These are phyloP conservation scores for Poeciliopsis prolifica DNA, from an alignment of 2,113 vertebrate species.

Conservation along the genomic window DNA sequence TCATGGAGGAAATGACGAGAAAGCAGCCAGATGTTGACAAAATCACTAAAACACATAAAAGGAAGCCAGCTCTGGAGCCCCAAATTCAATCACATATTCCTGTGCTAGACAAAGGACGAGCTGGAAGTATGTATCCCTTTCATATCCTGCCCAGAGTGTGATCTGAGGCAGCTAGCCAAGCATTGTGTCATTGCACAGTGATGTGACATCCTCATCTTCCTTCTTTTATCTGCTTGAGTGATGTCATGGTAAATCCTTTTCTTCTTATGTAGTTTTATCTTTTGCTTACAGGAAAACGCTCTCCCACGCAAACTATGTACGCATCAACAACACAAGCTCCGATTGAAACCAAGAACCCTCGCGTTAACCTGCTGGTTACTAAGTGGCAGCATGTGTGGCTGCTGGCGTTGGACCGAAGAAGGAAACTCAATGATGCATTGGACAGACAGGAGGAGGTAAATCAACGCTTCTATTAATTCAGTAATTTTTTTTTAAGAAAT, in stretches of 20 bases:
- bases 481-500: not conserved
- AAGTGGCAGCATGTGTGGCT: conserved; percentile 99
- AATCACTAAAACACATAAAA: conserved; percentile 97
- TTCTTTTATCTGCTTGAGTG: conserved; percentile 61
- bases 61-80: conserved; percentile 80
- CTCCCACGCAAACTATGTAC: conserved; percentile 89
- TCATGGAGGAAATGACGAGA: conserved; percentile 99
- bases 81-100: conserved; percentile 91
- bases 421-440: conserved; percentile 95
- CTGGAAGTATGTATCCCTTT: conserved; percentile 85
- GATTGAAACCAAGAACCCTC: conserved; percentile 95
- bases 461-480: not conserved
- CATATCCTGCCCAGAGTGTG: conserved; percentile 27
- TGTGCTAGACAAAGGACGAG: conserved; percentile 89
- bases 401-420: conserved; percentile 92
- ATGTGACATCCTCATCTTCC: conserved; percentile 52
- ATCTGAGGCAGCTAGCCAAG: conserved; percentile 63
- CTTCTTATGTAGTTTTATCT: conserved; percentile 42
- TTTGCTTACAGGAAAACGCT: conserved; percentile 88
- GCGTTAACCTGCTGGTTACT: conserved; percentile 93
- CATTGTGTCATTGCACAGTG: conserved; percentile 52
- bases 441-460: conserved; percentile 95
- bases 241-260: conserved; percentile 42
- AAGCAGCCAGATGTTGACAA: conserved; percentile 99
- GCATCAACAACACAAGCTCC: conserved; percentile 85